phyloP scores from a whole-genome alignment of 2,888 invertebrate genomes.

The Rhyacophila evoluta region DNA sequence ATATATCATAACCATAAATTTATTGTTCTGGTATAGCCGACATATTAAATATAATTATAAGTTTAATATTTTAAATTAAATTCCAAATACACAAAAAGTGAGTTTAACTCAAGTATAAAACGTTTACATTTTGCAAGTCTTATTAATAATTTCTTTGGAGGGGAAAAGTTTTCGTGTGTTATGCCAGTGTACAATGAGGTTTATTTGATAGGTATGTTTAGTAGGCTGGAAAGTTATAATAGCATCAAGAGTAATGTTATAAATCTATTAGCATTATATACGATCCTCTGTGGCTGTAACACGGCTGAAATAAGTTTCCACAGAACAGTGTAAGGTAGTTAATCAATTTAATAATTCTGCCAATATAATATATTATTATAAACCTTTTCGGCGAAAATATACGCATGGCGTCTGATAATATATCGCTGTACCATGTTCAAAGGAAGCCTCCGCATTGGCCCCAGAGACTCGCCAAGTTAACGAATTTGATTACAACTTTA shows the following conservation, averaged over 20 bases:
- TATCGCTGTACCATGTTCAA: neutral
- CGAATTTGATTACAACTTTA: slow-evolving; percentile 50
- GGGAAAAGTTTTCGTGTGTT: no score
- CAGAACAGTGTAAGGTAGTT: neutral
- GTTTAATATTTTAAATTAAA: no score
- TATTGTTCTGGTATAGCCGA: no score
- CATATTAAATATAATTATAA: no score
- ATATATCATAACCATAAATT: no score
- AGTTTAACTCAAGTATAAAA: no score
- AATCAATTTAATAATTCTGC: neutral
- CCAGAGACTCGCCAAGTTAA: slow-evolving; percentile 40
- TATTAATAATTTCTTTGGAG: no score
- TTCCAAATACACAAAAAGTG: no score
- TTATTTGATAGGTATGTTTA: no score
- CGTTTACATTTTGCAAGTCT: no score
- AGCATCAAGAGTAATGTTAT: neutral
- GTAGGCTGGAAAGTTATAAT: neutral
- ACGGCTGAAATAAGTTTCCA: neutral
- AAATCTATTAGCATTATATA: slow-evolving; percentile 5
- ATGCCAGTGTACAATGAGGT: no score
- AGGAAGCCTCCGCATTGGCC: slow-evolving; percentile 21
- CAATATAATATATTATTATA: slow-evolving; percentile 2
- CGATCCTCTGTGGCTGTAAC: neutral
- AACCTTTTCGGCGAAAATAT: neutral
- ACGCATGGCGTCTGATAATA: neutral